Conservation (phyloP, 2,797 vertebrate genomes). For the Periparus ater region DNA sequence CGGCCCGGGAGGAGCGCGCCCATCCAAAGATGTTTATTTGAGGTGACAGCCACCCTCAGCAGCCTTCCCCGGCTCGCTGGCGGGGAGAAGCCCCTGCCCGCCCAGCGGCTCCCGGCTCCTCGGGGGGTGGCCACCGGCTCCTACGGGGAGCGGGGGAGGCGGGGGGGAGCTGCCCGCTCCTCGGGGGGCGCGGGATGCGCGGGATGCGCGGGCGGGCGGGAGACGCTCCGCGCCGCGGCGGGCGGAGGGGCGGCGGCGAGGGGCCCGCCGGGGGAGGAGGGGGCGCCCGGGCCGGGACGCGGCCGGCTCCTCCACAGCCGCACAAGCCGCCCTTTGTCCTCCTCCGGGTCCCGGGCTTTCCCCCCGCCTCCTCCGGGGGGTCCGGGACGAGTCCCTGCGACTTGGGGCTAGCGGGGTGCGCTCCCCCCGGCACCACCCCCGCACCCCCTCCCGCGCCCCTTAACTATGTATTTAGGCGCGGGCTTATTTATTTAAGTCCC, state of each 20-base stretch:
- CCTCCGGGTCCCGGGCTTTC: background rate
- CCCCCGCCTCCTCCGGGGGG: constrained; percentile 14
- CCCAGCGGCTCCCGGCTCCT: background rate
- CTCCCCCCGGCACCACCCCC: background rate
- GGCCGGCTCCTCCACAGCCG: constrained; percentile 2
- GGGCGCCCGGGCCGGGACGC: constrained; percentile 54
- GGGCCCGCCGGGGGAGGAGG: background rate
- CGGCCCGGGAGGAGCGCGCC: constrained; percentile 9
- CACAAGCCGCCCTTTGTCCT: constrained; percentile 80
- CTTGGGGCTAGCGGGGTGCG: background rate
- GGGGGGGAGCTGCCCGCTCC: background rate
- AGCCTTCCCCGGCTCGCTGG: background rate
- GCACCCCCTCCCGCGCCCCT: background rate
- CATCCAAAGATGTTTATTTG: constrained; percentile 66
- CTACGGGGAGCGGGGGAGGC: background rate
- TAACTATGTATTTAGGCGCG: background rate
- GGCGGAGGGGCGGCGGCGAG: background rate
- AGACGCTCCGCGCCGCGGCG: background rate
- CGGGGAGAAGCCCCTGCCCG: background rate
- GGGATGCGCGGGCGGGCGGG: background rate
- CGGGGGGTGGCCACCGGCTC: background rate
- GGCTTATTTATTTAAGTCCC: background rate
- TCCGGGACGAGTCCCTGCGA: background rate
- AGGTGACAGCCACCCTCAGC: constrained; percentile 41
- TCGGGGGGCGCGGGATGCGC: background rate